Percentiles rank a stretch among this genome's conserved stretches.
Evolutionary conservation across 2,797 vertebrate species (phyloP).

Genomic region (Propithecus deckenii): DNA sequence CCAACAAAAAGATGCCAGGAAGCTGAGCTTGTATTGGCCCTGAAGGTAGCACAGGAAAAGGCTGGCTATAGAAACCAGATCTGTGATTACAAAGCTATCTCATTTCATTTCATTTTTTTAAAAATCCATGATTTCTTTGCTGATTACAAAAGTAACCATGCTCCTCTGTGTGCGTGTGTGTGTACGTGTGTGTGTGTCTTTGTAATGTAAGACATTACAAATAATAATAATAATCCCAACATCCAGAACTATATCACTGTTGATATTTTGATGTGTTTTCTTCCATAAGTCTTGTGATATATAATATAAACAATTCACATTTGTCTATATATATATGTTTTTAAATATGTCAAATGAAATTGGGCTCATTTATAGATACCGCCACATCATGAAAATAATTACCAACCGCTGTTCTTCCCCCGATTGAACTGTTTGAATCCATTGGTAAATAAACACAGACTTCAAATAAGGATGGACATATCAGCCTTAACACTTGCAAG

Average conservation of each 20-base stretch:
- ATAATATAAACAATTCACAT: neutral
- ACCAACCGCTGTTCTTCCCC: neutral
- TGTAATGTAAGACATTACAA: neutral
- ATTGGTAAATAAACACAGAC: neutral
- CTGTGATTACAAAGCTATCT: neutral
- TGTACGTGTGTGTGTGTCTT: neutral
- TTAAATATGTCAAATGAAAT: slow-evolving; percentile 5
- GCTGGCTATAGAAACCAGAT: neutral
- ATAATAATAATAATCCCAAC: neutral
- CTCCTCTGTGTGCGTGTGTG: neutral
- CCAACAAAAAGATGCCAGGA: neutral
- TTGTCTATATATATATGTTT: neutral
- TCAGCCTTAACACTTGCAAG: neutral
- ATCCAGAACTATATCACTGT: neutral
- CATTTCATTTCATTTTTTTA: neutral
- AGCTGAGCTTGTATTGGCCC: neutral
- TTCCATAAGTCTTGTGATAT: neutral
- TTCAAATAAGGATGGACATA: neutral
- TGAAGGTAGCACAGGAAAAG: neutral
- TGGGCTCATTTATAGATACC: neutral
- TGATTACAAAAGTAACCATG: neutral
- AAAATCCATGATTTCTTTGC: neutral
- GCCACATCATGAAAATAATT: neutral
- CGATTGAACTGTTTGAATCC: neutral
- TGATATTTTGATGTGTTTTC: slow-evolving; percentile 10